A percentile compares a stretch with the other conserved stretches of the same genome.
Evolutionary conservation across 1,140 invertebrate species (phyloP).

Genomic region (Micrasema longulum): DNA sequence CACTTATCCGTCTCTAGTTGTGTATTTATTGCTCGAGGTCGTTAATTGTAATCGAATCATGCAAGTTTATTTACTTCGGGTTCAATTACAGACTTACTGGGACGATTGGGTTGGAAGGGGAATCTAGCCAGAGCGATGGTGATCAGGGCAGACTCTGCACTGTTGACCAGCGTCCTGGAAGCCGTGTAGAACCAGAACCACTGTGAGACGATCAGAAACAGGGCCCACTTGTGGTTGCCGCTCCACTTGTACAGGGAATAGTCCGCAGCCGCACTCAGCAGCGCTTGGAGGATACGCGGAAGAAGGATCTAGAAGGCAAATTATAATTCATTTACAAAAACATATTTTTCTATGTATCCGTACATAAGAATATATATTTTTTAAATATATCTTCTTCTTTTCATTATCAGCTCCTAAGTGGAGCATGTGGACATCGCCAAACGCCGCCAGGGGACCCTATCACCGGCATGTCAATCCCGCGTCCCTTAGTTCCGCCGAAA

Average conservation of each 20-base stretch:
- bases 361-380: too few relatives aligned
- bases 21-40: too few relatives aligned
- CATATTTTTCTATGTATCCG: too few relatives aligned
- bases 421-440: too few relatives aligned
- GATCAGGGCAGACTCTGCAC: constrained; percentile 83
- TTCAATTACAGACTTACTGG: constrained; percentile 58
- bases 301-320: constrained; percentile 68
- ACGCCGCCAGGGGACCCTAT: too few relatives aligned
- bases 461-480: too few relatives aligned
- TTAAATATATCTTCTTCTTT: too few relatives aligned
- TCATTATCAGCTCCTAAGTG: too few relatives aligned
- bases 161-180: constrained; percentile 87
- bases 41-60: too few relatives aligned
- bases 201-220: constrained; percentile 74
- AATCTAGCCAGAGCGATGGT: constrained; percentile 84
- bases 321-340: background rate
- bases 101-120: constrained; percentile 74
- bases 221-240: constrained; percentile 73
- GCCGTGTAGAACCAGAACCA: constrained; percentile 93
- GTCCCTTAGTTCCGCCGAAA: too few relatives aligned
- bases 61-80: too few relatives aligned
- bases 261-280: constrained; percentile 81
- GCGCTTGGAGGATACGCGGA: constrained; percentile 83
- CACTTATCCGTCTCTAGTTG: too few relatives aligned
- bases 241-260: constrained; percentile 80